Conservation (phyloP, 2,797 vertebrate species). For the Limnodromus scolopaceus region DNA sequence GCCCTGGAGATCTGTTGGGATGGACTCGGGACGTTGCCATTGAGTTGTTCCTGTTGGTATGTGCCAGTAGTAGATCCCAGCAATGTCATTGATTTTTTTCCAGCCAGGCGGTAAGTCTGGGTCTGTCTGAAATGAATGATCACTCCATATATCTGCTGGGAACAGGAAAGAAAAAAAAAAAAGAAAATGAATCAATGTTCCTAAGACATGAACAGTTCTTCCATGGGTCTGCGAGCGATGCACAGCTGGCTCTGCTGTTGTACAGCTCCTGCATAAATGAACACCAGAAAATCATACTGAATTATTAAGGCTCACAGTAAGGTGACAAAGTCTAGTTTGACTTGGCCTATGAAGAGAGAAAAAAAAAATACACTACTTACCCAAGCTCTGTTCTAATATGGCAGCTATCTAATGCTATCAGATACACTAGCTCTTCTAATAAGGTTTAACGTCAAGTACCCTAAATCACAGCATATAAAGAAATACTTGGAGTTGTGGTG, state of each 20-base stretch:
- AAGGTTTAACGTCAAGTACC: neutral
- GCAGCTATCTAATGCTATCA: neutral
- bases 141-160: conserved; percentile 89
- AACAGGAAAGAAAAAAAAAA: neutral
- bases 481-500: neutral
- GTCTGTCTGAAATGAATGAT: conserved; percentile 94
- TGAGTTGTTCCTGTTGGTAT: conserved; percentile 93
- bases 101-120: conserved; percentile 93
- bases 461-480: neutral
- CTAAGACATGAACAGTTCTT: neutral
- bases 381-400: neutral
- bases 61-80: conserved; percentile 96
- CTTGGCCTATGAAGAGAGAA: neutral
- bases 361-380: neutral
- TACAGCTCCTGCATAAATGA: neutral
- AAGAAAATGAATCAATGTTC: neutral
- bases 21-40: conserved; percentile 87
- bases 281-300: neutral
- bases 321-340: neutral
- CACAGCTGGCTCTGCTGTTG: neutral
- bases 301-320: neutral
- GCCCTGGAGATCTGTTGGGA: conserved; percentile 75
- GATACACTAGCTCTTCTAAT: neutral
- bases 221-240: neutral
- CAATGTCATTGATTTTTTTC: conserved; percentile 90